Percentiles rank a stretch among this genome's conserved stretches.
phyloP scores from a whole-genome alignment of 2,113 vertebrate species.

The Pachycephala philippinensis region DNA sequence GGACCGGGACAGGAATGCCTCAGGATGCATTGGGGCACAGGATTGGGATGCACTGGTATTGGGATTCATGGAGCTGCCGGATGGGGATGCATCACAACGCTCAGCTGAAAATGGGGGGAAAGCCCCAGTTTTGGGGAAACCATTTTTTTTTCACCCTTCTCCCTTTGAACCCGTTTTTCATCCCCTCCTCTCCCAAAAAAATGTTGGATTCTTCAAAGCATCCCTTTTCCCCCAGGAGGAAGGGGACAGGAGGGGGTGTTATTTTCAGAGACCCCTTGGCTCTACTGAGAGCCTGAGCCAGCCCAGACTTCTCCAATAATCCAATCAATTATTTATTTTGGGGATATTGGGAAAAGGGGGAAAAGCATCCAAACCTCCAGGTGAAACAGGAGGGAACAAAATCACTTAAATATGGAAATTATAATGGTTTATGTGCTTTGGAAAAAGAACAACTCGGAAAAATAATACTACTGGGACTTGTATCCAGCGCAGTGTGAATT shows the following conservation, averaged over 20 bases:
- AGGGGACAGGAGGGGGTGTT: background rate
- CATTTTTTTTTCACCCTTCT: background rate
- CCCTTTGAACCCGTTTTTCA: background rate
- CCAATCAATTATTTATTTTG: background rate
- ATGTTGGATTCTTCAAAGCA: background rate
- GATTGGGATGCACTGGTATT: background rate
- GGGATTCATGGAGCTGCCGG: background rate
- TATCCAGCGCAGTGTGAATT: accelerated
- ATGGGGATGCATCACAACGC: background rate
- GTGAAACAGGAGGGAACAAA: background rate
- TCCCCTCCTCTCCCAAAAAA: background rate
- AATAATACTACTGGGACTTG: background rate
- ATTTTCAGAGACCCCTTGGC: background rate
- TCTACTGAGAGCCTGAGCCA: background rate
- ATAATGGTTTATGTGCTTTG: background rate
- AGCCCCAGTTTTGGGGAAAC: accelerated
- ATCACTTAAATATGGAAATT: background rate
- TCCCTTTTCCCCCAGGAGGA: background rate
- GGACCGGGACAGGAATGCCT: background rate
- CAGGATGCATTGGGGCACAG: background rate
- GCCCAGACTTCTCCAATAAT: background rate
- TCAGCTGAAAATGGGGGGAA: background rate
- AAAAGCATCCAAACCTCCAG: background rate
- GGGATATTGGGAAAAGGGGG: background rate
- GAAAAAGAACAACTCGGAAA: background rate